These are phyloP conservation scores for Epsilonema sp. DNA, from an alignment of 2,888 invertebrate genomes.

Conservation along the genomic window DNA sequence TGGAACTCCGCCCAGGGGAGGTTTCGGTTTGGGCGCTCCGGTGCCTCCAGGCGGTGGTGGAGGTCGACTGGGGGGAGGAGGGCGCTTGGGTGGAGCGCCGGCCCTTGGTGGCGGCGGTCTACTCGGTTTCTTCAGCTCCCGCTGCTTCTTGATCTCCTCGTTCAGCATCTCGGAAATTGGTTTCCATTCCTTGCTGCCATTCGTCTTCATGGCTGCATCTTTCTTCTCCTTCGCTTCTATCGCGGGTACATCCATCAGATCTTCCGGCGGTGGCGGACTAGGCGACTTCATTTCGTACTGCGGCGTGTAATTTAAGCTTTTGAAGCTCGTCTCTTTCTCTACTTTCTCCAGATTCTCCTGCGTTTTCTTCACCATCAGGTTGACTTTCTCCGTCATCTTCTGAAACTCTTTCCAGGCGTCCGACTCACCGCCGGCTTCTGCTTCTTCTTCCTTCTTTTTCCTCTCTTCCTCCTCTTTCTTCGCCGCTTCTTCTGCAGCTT, in stretches of 20 bases:
- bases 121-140: constrained; percentile 5
- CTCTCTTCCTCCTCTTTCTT: no score
- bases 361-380: constrained; percentile 7
- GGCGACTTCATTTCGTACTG: not conserved
- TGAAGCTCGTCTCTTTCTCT: constrained; percentile 5
- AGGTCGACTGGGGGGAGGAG: not conserved
- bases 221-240: not conserved
- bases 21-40: no score
- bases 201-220: not conserved
- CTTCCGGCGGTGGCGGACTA: not conserved
- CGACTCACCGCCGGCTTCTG: no score
- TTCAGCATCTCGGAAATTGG: constrained; percentile 6
- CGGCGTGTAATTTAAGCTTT: not conserved
- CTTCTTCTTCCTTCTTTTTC: no score
- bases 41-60: no score
- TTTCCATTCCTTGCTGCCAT: constrained; percentile 6
- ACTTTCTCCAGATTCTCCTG: constrained; percentile 9
- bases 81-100: constrained; percentile 2
- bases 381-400: constrained; percentile 3
- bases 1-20: not conserved
- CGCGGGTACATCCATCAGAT: not conserved
- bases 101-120: constrained; percentile 8
- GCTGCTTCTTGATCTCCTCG: constrained; percentile 8
- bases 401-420: constrained; percentile 2
- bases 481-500: no score